A percentile compares a stretch with the other conserved stretches of the same genome.
Conservation (phyloP, 2,888 invertebrate species). For the Temnothorax rugatulus region DNA sequence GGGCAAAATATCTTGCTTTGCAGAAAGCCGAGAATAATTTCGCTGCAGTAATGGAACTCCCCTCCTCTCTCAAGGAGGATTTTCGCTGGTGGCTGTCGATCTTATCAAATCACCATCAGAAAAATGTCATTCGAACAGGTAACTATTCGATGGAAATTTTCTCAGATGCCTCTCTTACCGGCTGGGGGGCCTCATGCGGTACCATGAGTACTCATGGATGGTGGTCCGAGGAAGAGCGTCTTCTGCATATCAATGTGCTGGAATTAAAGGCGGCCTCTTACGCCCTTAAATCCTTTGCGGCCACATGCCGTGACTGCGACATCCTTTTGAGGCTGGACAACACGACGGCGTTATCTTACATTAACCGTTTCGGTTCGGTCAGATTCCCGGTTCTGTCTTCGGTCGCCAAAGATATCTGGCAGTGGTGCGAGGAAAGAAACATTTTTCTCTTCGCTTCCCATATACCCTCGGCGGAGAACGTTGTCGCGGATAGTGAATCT, state of each 20-base stretch:
- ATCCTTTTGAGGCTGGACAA: not conserved
- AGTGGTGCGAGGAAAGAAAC: not conserved
- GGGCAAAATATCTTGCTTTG: conserved; percentile 46
- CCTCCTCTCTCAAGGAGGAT: not conserved
- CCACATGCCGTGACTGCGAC: not conserved
- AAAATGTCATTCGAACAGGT: not conserved
- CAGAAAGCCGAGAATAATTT: not conserved
- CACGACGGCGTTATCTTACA: not conserved
- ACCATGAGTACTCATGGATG: not conserved
- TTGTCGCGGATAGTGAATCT: not conserved
- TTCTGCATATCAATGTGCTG: not conserved
- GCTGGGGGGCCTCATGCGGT: not conserved
- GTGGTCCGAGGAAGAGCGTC: not conserved
- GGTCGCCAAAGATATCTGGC: not conserved
- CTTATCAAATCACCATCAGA: not conserved
- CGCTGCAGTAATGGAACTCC: not conserved
- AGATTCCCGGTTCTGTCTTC: not conserved
- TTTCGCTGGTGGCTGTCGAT: not conserved
- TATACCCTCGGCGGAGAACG: not conserved
- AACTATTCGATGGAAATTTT: not conserved
- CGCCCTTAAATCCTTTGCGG: not conserved
- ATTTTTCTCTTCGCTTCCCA: not conserved
- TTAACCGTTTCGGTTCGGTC: not conserved
- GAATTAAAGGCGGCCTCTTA: not conserved
- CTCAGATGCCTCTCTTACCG: not conserved